Percentiles rank a stretch among this genome's conserved stretches.
phyloP scores from a whole-genome alignment of 2,113 vertebrate genomes.

The Actenoides hombroni region DNA sequence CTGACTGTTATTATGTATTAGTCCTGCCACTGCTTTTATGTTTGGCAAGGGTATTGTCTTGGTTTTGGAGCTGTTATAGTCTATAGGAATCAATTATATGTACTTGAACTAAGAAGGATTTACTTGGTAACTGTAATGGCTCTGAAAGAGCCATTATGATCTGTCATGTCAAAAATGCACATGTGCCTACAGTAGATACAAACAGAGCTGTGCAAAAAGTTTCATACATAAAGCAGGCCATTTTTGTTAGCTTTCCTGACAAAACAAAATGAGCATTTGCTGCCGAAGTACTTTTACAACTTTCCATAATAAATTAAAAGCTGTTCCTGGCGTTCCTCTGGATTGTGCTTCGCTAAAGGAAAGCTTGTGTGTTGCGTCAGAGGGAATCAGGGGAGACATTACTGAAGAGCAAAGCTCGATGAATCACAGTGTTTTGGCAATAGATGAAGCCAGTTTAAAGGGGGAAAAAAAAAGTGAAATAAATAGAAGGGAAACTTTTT shows the following conservation, averaged over 20 bases:
- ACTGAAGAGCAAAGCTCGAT: neutral
- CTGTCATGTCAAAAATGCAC: slow-evolving; percentile 60
- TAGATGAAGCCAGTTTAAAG: neutral
- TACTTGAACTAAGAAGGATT: slow-evolving; percentile 78
- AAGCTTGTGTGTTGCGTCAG: neutral
- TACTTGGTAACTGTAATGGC: slow-evolving; percentile 77
- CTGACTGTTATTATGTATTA: slow-evolving; percentile 66
- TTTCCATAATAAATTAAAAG: slow-evolving; percentile 3
- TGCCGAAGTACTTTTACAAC: neutral
- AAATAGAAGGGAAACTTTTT: neutral
- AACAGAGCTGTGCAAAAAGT: slow-evolving; percentile 38
- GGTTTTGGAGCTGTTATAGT: slow-evolving; percentile 77
- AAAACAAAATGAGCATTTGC: slow-evolving; percentile 7
- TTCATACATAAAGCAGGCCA: neutral
- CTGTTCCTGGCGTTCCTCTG: neutral
- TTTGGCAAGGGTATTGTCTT: slow-evolving; percentile 72
- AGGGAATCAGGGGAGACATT: neutral
- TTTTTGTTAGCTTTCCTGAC: slow-evolving; percentile 4
- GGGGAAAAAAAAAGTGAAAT: neutral
- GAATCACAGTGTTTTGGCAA: neutral
- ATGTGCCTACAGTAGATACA: slow-evolving; percentile 21
- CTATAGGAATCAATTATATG: slow-evolving; percentile 76
- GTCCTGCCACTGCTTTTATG: slow-evolving; percentile 67
- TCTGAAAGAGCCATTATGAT: slow-evolving; percentile 75
- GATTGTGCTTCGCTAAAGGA: neutral